Base-by-base conservation (phyloP, 2,113 vertebrate species). In the Anoura caudifer region DNA sequence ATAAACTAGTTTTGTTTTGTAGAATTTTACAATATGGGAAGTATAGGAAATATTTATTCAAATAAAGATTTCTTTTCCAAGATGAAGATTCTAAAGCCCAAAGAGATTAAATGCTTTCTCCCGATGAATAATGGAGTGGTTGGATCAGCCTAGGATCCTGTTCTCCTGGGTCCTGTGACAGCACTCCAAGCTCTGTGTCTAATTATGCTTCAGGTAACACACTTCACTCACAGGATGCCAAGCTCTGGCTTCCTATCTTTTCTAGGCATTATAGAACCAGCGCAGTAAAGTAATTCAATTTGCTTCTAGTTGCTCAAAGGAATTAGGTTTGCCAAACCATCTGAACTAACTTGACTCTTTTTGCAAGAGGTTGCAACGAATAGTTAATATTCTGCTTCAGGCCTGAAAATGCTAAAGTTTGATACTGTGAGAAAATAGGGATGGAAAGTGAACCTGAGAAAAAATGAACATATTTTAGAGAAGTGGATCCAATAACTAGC, bases 31-130 rank as follows among this genome's bases (percentile, higher is more conserved):
- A 91, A 36, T 79, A 54, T 4, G 45, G 77, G 20, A 80, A 33
- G 10, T 76, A 86, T 63, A 72, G 24, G 52, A 76, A 61, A 43
- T 50, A 90, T 61, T 94, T 96, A 41, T 89, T 93, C 73, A 65
- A 90, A 50, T 54, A 83, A 87, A 31, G 73, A 76, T 84, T 75
- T 86, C 19, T 86, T 81, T 90, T 67, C 52, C 45, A 96, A 91
- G 56, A 90, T 76, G 14, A 80, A 73, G 16, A 91, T 41, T 5
- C 26, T 65, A 22, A 76, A 72, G 5, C 17, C 11, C n/a, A 72
- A 77, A 92, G 26, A 94, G 61, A 75, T 3, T 17, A 88, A 91
- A 56, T 89, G 26, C 43, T 52, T 86, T 72, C 79, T 24, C 20
- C 38, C 31, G 38, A 6, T 14, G 41, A 82, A 63, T 43, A 76